Evolutionary conservation across 2,797 vertebrate species (phyloP).

Genomic region (Yasuhikotakia modesta): DNA sequence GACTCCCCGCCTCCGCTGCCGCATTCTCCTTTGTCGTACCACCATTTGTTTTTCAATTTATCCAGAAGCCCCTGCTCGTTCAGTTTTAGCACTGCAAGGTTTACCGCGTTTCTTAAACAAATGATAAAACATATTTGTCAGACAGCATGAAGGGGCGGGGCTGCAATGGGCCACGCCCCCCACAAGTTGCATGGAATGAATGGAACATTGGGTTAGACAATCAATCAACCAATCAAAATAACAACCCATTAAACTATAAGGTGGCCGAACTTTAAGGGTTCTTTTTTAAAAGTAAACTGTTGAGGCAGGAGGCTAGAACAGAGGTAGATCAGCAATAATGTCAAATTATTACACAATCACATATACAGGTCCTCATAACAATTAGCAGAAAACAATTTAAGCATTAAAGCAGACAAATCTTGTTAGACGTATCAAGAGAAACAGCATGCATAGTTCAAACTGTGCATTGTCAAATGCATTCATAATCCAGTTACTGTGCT

Average conservation of each 20-base stretch:
- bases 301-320: conserved; percentile 85
- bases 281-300: conserved; percentile 61
- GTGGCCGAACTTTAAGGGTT: conserved; percentile 78
- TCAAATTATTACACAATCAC: conserved; percentile 52
- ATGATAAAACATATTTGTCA: conserved; percentile 97
- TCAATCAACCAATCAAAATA: conserved; percentile 56
- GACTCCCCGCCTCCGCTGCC: conserved; percentile 99
- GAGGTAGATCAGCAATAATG: conserved; percentile 84
- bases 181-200: conserved; percentile 58
- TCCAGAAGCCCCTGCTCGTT: conserved; percentile 99
- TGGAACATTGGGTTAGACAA: conserved; percentile 60
- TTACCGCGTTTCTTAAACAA: conserved; percentile 98
- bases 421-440: conserved; percentile 52
- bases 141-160: conserved; percentile 81
- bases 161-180: conserved; percentile 59
- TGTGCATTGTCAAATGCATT: conserved; percentile 60
- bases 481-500: conserved; percentile 47
- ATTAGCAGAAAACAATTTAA: conserved; percentile 39
- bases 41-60: conserved; percentile 99
- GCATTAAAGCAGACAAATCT: conserved; percentile 56
- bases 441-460: conserved; percentile 60
- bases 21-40: conserved; percentile 99
- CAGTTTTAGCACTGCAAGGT: conserved; percentile 99
- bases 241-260: conserved; percentile 63
- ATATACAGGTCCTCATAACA: conserved; percentile 45